These are phyloP conservation scores for Actinia tenebrosa DNA, from an alignment of 64 coral and sea anemone genomes.

Conservation along the genomic window DNA sequence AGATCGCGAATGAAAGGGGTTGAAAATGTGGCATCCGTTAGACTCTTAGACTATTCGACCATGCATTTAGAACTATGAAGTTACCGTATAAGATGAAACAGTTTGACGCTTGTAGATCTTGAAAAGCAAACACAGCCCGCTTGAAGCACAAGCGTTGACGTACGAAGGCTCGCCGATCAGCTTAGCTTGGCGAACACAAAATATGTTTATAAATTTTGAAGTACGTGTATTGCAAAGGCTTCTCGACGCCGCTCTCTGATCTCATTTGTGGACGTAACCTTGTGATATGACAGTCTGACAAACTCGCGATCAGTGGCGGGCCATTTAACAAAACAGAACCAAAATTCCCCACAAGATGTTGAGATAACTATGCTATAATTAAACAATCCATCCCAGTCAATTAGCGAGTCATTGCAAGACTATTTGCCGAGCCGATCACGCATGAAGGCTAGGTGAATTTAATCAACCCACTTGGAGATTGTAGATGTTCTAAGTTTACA, in stretches of 20 bases:
- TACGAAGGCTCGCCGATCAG: no score
- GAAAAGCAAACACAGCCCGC: not conserved
- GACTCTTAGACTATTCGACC: not conserved
- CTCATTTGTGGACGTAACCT: constrained; percentile 13
- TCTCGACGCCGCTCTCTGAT: not conserved
- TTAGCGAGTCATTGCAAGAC: not conserved
- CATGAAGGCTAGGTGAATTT: not conserved
- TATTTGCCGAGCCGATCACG: not conserved
- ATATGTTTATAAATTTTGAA: not conserved
- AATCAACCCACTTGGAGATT: not conserved
- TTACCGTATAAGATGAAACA: no score
- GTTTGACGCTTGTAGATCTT: no score
- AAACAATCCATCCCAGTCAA: constrained; percentile 15
- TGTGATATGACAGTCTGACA: not conserved
- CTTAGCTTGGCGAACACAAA: not conserved
- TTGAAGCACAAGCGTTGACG: not conserved
- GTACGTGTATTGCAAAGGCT: not conserved
- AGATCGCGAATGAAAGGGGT: not conserved
- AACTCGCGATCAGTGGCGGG: not conserved
- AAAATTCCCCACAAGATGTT: constrained; percentile 7
- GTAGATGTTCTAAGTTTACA: not conserved
- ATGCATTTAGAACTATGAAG: not conserved
- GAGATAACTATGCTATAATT: constrained; percentile 15
- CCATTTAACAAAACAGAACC: constrained; percentile 12
- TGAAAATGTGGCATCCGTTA: not conserved